phyloP scores from a whole-genome alignment of 1,140 invertebrate genomes.

The Pseudobourletiella spinata region DNA sequence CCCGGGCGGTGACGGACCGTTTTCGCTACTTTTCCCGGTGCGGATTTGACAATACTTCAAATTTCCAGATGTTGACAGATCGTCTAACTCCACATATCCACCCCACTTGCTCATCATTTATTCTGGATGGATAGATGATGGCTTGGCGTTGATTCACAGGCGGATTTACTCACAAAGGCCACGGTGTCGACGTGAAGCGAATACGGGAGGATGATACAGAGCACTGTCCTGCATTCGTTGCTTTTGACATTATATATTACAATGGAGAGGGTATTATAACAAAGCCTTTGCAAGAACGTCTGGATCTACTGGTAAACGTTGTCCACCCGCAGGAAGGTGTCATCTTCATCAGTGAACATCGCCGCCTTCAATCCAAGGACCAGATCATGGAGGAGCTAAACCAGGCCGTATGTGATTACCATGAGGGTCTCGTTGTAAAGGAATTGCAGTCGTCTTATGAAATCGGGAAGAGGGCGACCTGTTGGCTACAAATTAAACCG shows the following conservation, averaged over 20 bases:
- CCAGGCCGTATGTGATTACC: constrained; percentile 46
- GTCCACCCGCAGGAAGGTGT: constrained; percentile 57
- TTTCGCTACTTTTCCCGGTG: constrained; percentile 83
- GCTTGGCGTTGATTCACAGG: constrained; percentile 63
- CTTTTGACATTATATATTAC: constrained; percentile 76
- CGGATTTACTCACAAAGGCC: constrained; percentile 61
- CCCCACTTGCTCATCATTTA: constrained; percentile 54
- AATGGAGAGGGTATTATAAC: constrained; percentile 70
- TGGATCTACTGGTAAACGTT: constrained; percentile 49
- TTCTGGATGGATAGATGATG: constrained; percentile 95
- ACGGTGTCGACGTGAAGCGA: constrained; percentile 71
- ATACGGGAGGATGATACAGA: constrained; percentile 51
- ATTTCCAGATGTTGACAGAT: constrained; percentile 56
- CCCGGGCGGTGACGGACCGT: constrained; percentile 39
- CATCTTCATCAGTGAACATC: constrained; percentile 46
- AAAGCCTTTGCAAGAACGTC: constrained; percentile 57
- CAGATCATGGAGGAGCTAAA: constrained; percentile 70
- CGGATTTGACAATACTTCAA: constrained; percentile 63
- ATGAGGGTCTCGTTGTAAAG: constrained; percentile 89
- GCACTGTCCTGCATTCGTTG: constrained; percentile 70
- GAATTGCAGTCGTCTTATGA: constrained; percentile 66
- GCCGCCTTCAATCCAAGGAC: constrained; percentile 43
- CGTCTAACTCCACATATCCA: constrained; percentile 55
- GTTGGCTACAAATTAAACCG: constrained; percentile 83
- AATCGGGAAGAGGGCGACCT: constrained; percentile 56